A percentile compares a stretch with the other conserved stretches of the same genome.
phyloP scores from a whole-genome alignment of 1,140 invertebrate genomes.

The Drosophila watanabei region DNA sequence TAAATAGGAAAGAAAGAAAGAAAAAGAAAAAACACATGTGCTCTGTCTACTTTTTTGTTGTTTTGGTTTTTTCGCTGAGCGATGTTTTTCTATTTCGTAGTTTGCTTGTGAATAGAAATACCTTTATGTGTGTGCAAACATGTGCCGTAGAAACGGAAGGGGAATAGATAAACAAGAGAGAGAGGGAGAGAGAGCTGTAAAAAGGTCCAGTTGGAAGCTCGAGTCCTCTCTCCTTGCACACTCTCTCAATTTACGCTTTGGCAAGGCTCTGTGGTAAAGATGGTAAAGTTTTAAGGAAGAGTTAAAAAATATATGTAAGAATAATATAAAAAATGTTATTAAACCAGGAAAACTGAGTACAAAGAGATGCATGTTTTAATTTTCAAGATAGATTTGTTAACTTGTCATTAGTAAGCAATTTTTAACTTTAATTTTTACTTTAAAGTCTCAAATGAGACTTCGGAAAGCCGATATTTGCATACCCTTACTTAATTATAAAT shows the following conservation, averaged over 20 bases:
- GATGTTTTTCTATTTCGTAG: slow-evolving; percentile 5
- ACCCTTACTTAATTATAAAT: no score
- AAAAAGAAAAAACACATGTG: slow-evolving; percentile 16
- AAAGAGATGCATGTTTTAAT: no score
- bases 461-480: neutral
- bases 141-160: neutral
- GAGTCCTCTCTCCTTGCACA: neutral
- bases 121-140: slow-evolving; percentile 5
- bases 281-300: neutral
- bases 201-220: slow-evolving; percentile 12
- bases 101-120: slow-evolving; percentile 10
- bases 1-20: neutral
- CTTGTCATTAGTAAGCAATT: neutral
- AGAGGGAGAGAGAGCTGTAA: slow-evolving; percentile 32
- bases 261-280: neutral
- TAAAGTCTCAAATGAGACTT: neutral
- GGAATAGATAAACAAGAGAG: slow-evolving; percentile 36
- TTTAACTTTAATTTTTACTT: neutral
- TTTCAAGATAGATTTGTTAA: neutral
- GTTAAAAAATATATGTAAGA: neutral
- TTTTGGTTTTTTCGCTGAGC: neutral
- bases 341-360: no score
- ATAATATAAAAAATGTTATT: neutral
- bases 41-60: neutral
- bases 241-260: neutral